Conservation (phyloP, 2,888 invertebrate genomes). For the Ferdinandea cuprea region DNA sequence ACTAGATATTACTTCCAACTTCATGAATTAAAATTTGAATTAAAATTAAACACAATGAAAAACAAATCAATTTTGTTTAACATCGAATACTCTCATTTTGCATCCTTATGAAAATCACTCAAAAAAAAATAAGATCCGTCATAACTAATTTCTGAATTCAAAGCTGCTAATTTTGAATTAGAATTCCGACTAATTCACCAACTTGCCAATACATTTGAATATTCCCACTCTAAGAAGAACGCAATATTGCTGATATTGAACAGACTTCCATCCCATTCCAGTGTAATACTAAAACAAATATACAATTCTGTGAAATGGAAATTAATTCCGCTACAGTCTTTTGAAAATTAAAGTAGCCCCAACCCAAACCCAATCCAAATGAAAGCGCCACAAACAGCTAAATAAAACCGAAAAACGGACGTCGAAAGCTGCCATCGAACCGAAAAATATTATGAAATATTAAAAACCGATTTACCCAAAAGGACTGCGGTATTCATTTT, state of each 20-base stretch:
- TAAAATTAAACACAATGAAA: too few relatives aligned
- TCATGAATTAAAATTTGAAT: too few relatives aligned
- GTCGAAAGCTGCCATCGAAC: constrained; percentile 16
- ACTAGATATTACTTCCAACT: too few relatives aligned
- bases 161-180: too few relatives aligned
- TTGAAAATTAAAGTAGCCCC: constrained; percentile 13
- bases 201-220: neutral
- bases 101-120: too few relatives aligned
- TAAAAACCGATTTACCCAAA: constrained; percentile 54
- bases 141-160: too few relatives aligned
- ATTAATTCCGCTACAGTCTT: constrained; percentile 26
- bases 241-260: neutral
- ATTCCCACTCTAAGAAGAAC: constrained; percentile 12
- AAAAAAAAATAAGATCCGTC: too few relatives aligned
- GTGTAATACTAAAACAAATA: constrained; percentile 41
- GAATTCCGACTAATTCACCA: too few relatives aligned
- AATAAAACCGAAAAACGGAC: constrained; percentile 14
- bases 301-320: constrained; percentile 20
- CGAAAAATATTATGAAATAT: constrained; percentile 49
- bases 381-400: constrained; percentile 22
- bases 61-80: too few relatives aligned
- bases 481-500: neutral
- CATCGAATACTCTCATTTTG: too few relatives aligned
- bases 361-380: constrained; percentile 12
- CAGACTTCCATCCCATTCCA: neutral